Conservation (phyloP, 2,888 invertebrate genomes). For the Eumerus sabulonum region DNA sequence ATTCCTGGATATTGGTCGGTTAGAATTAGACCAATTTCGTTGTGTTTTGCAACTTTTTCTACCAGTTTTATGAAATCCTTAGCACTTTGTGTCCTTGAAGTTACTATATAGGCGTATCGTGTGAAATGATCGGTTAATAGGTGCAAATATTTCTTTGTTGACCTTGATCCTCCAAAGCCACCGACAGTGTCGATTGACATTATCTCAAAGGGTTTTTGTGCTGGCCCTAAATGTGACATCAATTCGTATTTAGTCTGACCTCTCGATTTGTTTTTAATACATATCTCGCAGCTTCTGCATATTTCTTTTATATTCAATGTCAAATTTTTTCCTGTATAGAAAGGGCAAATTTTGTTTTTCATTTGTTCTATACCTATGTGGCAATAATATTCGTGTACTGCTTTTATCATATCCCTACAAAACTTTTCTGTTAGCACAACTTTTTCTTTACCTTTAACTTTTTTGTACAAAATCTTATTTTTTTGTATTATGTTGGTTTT, state of each 20-base stretch:
- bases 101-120: slow-evolving; percentile 71
- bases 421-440: slow-evolving; percentile 50
- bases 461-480: slow-evolving; percentile 27
- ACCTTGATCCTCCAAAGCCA: slow-evolving; percentile 72
- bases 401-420: slow-evolving; percentile 47
- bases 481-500: slow-evolving; percentile 17
- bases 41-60: slow-evolving; percentile 58
- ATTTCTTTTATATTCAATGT: slow-evolving; percentile 35
- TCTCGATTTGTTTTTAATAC: slow-evolving; percentile 61
- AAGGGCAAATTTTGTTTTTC: slow-evolving; percentile 52
- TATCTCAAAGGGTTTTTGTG: slow-evolving; percentile 71
- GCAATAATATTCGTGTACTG: slow-evolving; percentile 45
- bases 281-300: slow-evolving; percentile 50
- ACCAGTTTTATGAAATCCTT: slow-evolving; percentile 72
- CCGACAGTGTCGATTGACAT: slow-evolving; percentile 73
- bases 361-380: slow-evolving; percentile 60
- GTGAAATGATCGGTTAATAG: slow-evolving; percentile 72
- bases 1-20: slow-evolving; percentile 73
- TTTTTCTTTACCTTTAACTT: slow-evolving; percentile 22
- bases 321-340: slow-evolving; percentile 54
- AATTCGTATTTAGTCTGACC: slow-evolving; percentile 41
- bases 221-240: slow-evolving; percentile 63
- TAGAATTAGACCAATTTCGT: slow-evolving; percentile 70
- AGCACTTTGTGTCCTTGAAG: slow-evolving; percentile 71
- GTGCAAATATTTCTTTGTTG: slow-evolving; percentile 73